phyloP scores from a whole-genome alignment of 1,140 invertebrate species.

The Nasonia vitripennis region DNA sequence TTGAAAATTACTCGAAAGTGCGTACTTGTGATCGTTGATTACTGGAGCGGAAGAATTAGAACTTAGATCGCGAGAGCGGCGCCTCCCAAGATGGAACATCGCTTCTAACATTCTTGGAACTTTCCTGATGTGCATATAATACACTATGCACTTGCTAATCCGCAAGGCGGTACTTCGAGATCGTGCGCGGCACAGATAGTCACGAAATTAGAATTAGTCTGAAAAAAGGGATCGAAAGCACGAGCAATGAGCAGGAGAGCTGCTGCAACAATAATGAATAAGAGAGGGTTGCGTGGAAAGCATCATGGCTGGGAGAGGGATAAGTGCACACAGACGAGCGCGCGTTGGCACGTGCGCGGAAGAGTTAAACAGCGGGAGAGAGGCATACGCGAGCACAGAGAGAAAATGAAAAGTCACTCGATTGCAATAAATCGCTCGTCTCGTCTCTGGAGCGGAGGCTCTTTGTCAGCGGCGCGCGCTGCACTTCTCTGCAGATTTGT shows the following conservation, averaged over 20 bases:
- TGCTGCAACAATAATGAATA: background rate
- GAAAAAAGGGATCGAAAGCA: background rate
- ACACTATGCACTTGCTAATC: background rate
- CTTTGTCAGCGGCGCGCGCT: background rate
- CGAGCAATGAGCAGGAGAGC: background rate
- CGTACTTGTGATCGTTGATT: background rate
- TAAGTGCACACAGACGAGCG: background rate
- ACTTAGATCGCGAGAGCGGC: background rate
- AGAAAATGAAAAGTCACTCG: slow-evolving; percentile 19
- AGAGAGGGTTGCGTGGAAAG: background rate
- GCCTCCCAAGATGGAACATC: background rate
- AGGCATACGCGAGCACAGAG: background rate
- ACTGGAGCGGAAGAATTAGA: background rate
- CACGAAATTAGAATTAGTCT: background rate
- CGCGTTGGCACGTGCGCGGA: background rate
- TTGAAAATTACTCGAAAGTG: background rate
- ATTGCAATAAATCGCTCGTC: slow-evolving; percentile 35
- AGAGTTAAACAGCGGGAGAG: background rate
- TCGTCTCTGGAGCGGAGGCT: background rate
- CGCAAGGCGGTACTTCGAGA: background rate
- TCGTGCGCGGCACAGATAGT: background rate
- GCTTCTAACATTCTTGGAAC: background rate
- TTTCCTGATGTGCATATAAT: background rate
- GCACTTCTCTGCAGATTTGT: slow-evolving; percentile 41
- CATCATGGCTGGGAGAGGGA: background rate